phyloP scores from a whole-genome alignment of 2,888 invertebrate species.

The Allophyes oxyacanthae region DNA sequence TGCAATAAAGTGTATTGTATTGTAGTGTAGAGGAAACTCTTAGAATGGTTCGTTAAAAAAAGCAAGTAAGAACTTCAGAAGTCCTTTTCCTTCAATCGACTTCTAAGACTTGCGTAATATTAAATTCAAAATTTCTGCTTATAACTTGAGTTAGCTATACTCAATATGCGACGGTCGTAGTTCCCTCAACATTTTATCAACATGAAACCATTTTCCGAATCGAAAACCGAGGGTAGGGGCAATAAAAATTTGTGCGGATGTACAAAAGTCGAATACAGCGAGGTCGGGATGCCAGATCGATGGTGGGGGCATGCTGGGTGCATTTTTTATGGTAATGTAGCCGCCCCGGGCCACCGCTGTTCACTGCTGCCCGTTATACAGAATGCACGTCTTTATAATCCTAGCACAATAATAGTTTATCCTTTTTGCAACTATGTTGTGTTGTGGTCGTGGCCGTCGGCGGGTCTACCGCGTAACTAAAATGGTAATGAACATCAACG shows the following conservation, averaged over 20 bases:
- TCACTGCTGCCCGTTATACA: slow-evolving; percentile 32
- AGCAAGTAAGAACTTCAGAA: background rate
- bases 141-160: background rate
- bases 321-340: slow-evolving; percentile 58
- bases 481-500: too few species aligned
- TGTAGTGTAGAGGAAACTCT: too few species aligned
- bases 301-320: slow-evolving; percentile 28
- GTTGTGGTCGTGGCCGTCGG: too few species aligned
- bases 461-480: too few species aligned
- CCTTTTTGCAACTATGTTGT: slow-evolving; percentile 5
- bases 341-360: slow-evolving; percentile 35
- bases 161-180: background rate
- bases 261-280: slow-evolving; percentile 42
- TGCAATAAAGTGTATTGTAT: too few species aligned
- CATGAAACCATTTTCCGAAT: slow-evolving; percentile 33
- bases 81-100: background rate
- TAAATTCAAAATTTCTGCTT: background rate
- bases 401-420: slow-evolving; percentile 26
- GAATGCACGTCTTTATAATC: slow-evolving; percentile 24
- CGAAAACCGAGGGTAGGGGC: slow-evolving; percentile 27
- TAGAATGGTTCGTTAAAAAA: too few species aligned
- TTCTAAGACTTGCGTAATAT: background rate
- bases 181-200: slow-evolving; percentile 25
- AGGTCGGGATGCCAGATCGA: slow-evolving; percentile 47
- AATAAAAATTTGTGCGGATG: slow-evolving; percentile 39